A percentile compares a stretch with the other conserved stretches of the same genome.
Conservation (phyloP, 37 sponge, comb jelly and placozoan species). For the Aphrocallistes beatrix region DNA sequence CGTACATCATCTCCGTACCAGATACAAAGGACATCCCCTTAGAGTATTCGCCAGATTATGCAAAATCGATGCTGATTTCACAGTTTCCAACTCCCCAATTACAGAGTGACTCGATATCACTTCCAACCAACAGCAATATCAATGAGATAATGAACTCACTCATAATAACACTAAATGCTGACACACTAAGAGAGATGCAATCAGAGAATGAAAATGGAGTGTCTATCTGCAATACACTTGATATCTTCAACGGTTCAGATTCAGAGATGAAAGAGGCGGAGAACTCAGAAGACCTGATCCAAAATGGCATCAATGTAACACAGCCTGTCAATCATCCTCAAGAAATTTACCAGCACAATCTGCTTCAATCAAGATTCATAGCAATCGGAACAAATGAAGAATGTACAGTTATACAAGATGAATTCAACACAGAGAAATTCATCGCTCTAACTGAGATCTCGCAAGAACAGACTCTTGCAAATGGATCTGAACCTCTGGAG, state of each 20-base stretch:
- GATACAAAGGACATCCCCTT: not conserved
- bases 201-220: no score
- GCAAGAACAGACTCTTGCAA: not conserved
- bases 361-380: not conserved
- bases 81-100: not conserved
- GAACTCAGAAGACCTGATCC: not conserved
- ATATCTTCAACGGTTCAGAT: not conserved
- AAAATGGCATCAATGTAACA: not conserved
- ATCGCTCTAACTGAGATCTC: not conserved
- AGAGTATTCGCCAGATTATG: not conserved
- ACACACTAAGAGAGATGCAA: slow-evolving; percentile 6
- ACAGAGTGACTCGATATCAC: not conserved
- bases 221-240: not conserved
- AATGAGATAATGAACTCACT: not conserved
- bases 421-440: not conserved
- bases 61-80: not conserved
- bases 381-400: not conserved
- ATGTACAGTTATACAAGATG: not conserved
- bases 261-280: not conserved
- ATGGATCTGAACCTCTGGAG: not conserved
- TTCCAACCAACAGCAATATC: not conserved
- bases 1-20: not conserved
- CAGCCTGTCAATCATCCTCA: not conserved
- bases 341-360: not conserved
- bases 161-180: not conserved